phyloP scores from a whole-genome alignment of 2,113 vertebrate species.

The Helogale parvula region DNA sequence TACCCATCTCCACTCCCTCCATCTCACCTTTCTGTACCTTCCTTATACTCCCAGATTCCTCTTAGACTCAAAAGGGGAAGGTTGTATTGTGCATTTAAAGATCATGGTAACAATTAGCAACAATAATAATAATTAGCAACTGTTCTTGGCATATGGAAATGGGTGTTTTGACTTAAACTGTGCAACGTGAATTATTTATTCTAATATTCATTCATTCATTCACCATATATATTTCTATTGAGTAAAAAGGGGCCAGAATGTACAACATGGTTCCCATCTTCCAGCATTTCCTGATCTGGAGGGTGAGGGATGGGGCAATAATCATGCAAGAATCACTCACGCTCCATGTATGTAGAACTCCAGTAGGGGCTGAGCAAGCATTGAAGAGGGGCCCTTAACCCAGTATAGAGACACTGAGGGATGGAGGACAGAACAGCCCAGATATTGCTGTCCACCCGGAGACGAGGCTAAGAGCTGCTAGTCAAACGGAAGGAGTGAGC shows the following conservation, averaged over 20 bases:
- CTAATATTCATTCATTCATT: not conserved
- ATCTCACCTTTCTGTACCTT: not conserved
- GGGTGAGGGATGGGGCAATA: accelerated
- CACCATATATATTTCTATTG: not conserved
- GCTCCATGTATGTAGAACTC: not conserved
- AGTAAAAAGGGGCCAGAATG: not conserved
- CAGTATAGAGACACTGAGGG: too few species aligned
- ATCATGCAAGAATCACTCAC: not conserved
- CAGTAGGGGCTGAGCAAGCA: accelerated
- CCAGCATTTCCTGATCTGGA: not conserved
- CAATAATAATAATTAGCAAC: not conserved
- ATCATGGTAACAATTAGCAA: constrained; percentile 6
- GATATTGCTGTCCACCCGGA: not conserved
- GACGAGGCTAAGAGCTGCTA: not conserved
- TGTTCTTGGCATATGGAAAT: not conserved
- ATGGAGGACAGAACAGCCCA: not conserved
- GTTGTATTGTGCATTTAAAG: not conserved
- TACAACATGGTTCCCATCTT: not conserved
- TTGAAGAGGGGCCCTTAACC: not conserved
- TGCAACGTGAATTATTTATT: not conserved
- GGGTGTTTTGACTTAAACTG: not conserved
- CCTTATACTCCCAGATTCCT: not conserved
- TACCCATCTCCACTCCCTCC: not conserved
- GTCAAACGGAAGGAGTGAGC: not conserved
- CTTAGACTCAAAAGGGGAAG: not conserved